These are phyloP conservation scores for Brachypalpus laphriformis DNA, from an alignment of 2,888 invertebrate genomes.

Conservation along the genomic window DNA sequence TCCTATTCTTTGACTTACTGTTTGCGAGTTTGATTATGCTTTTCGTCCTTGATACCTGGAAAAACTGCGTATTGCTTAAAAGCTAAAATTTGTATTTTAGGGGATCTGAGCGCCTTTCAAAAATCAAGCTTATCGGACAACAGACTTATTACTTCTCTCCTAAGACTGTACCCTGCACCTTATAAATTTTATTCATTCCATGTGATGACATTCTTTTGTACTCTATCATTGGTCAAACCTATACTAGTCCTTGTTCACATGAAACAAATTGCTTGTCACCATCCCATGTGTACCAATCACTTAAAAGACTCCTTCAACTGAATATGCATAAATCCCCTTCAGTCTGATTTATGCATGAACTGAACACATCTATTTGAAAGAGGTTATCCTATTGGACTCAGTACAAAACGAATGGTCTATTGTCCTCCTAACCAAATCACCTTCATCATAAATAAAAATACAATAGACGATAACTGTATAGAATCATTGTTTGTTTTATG, in stretches of 20 bases:
- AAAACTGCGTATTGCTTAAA: too few relatives aligned
- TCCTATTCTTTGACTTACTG: too few relatives aligned
- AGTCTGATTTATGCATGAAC: not conserved
- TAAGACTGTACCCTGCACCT: too few relatives aligned
- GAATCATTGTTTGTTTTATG: not conserved
- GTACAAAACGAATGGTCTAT: not conserved
- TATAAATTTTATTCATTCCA: too few relatives aligned
- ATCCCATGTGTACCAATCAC: not conserved
- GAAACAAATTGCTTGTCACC: not conserved
- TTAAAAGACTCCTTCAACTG: not conserved
- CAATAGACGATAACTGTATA: not conserved
- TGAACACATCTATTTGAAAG: not conserved
- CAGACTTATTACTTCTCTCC: too few relatives aligned
- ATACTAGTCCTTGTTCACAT: not conserved
- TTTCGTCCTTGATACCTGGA: too few relatives aligned
- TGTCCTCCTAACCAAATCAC: not conserved
- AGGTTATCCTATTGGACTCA: not conserved
- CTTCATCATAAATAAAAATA: not conserved
- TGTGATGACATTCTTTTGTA: too few relatives aligned
- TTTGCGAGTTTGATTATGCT: too few relatives aligned
- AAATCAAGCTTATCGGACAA: too few relatives aligned
- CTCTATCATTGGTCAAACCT: too few relatives aligned
- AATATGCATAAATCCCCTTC: not conserved
- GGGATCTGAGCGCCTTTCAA: too few relatives aligned
- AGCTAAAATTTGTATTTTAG: too few relatives aligned